Percentiles rank a stretch among this genome's conserved stretches.
Evolutionary conservation across 2,113 vertebrate species (phyloP).

Genomic region (Pterocles gutturalis): DNA sequence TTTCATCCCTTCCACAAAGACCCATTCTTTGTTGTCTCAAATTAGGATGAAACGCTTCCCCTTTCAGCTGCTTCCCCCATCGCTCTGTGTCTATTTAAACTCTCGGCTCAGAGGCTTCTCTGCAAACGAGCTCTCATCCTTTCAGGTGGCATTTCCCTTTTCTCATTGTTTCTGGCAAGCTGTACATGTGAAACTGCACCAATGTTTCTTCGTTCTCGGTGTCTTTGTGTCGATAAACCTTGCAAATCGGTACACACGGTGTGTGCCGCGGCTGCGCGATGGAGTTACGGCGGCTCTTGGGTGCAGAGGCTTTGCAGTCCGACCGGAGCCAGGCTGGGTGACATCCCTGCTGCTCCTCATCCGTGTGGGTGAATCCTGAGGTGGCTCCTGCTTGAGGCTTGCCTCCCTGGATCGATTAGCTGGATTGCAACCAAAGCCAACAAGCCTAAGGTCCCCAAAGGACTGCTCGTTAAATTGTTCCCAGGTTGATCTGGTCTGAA

Average conservation of each 20-base stretch:
- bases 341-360: not conserved
- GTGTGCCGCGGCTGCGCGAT: rapidly evolving
- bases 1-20: slow-evolving; percentile 26
- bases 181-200: slow-evolving; percentile 23
- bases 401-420: not conserved
- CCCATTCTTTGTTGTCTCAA: slow-evolving; percentile 26
- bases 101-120: not conserved
- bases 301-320: not conserved
- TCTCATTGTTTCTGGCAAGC: slow-evolving; percentile 60
- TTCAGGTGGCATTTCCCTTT: slow-evolving; percentile 74
- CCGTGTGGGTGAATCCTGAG: not conserved
- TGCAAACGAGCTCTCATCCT: slow-evolving; percentile 57
- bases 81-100: slow-evolving; percentile 26
- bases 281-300: not conserved
- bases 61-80: slow-evolving; percentile 40
- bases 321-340: rapidly evolving
- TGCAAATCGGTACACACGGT: rapidly evolving
- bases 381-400: not conserved
- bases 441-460: not conserved
- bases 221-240: not conserved
- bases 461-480: not conserved
- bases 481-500: not conserved
- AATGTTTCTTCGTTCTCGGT: not conserved
- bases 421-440: not conserved
- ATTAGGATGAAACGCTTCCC: slow-evolving; percentile 41